Conservation (phyloP, 1,140 invertebrate genomes). For the Bombus pyrosoma region DNA sequence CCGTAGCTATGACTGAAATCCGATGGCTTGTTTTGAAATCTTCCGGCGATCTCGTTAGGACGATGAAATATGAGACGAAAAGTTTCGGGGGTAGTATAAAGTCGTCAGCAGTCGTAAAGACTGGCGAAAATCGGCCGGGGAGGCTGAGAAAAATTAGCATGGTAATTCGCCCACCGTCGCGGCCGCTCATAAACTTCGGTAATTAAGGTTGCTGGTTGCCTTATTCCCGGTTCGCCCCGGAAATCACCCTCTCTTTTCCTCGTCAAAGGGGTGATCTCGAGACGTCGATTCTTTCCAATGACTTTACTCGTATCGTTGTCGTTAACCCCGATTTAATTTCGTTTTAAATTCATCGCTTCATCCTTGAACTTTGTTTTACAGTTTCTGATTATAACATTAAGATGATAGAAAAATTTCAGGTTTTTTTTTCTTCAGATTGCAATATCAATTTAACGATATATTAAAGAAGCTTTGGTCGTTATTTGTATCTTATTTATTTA, state of each 20-base stretch:
- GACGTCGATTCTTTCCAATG: conserved; percentile 30
- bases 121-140: conserved; percentile 28
- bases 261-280: conserved; percentile 22
- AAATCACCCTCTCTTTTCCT: neutral
- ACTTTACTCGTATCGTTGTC: neutral
- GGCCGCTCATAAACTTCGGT: conserved; percentile 74
- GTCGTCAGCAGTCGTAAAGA: conserved; percentile 62
- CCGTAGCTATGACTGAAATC: conserved; percentile 17
- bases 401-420: neutral
- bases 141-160: conserved; percentile 75
- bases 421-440: neutral
- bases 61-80: conserved; percentile 43
- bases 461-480: no score
- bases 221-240: conserved; percentile 36
- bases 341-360: neutral
- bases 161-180: conserved; percentile 70
- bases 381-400: neutral
- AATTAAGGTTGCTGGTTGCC: conserved; percentile 70
- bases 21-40: conserved; percentile 29
- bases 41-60: conserved; percentile 31
- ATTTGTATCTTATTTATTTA: no score
- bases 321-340: conserved; percentile 7
- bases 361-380: neutral
- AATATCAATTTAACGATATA: no score
- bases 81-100: conserved; percentile 48